Evolutionary conservation across 1,140 invertebrate species (phyloP).

Genomic region (Pseudoatta argentina): DNA sequence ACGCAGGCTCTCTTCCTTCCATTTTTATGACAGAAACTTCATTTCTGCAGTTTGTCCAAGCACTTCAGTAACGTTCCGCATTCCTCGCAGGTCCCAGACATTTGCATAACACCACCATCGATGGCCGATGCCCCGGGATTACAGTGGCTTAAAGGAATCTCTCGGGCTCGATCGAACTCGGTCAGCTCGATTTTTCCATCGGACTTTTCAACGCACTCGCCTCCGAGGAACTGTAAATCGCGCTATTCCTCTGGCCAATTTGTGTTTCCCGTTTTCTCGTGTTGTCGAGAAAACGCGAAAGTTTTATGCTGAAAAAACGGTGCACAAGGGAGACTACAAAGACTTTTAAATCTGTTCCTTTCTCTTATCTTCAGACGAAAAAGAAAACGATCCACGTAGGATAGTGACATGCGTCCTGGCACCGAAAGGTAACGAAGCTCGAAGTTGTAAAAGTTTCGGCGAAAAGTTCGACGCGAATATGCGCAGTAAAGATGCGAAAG

Average conservation of each 20-base stretch:
- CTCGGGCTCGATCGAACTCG: slow-evolving; percentile 34
- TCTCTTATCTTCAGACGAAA: neutral
- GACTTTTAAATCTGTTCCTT: slow-evolving; percentile 66
- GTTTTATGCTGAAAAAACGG: slow-evolving; percentile 34
- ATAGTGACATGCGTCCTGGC: neutral
- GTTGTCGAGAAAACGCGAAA: slow-evolving; percentile 12
- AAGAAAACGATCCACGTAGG: neutral
- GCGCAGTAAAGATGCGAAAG: neutral
- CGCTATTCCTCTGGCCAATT: slow-evolving; percentile 11
- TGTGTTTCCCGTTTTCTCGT: slow-evolving; percentile 10
- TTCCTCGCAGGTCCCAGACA: slow-evolving; percentile 18
- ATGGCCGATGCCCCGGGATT: slow-evolving; percentile 21
- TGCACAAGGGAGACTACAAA: slow-evolving; percentile 31
- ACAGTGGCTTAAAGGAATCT: slow-evolving; percentile 43
- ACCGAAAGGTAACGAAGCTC: slow-evolving; percentile 55
- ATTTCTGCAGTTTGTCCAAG: slow-evolving; percentile 27
- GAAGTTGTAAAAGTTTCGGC: slow-evolving; percentile 50
- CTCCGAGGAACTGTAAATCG: slow-evolving; percentile 33
- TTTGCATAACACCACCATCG: slow-evolving; percentile 53
- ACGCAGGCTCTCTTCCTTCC: neutral
- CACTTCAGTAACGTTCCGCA: slow-evolving; percentile 19
- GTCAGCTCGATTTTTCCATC: slow-evolving; percentile 26
- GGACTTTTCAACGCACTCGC: neutral
- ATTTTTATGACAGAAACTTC: neutral
- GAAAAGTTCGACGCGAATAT: slow-evolving; percentile 53